Base-by-base conservation (phyloP, 2,888 invertebrate genomes). In the Drosophila anceps region DNA sequence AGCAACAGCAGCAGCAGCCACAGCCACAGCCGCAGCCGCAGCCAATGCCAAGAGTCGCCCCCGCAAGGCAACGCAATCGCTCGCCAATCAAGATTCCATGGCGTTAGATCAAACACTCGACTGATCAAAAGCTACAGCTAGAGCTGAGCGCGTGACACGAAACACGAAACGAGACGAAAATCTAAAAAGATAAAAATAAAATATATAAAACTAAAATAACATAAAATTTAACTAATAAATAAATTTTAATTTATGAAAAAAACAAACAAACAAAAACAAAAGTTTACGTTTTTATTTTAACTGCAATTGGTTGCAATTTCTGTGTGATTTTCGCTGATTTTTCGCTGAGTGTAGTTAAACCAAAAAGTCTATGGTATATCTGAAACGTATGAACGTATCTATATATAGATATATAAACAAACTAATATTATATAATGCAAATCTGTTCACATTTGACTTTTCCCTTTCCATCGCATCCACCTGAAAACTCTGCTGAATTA, bases 81-180 rank as follows among this genome's bases (percentile, higher is more conserved):
- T 93, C 92, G 53, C 93, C 92, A 73, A 92, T 91, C 79, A 93
- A 93, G 82, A 86, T 91, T 69, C 92, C 92, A 48, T 92, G 92
- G 92, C 88, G 93, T 70, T 92, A 92, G 90, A 70, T 73, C 80
- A 53, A 58, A 24, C 31, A 46, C 4, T 58, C 70, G 51, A 60
- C 44, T 37, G 62, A 70, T n/a, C 35, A 18, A n/a, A 18, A n/a
- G 50, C n/a, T 8, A n/a, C 35, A n/a, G 54, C 37, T 54, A 54
- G 53, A 54, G 54, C 54, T 44, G 69, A 48, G 55, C 61, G 57
- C 67, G 76, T 76, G 79, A 64, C 79, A 76, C 71, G 72, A 57
- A 50, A 50, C 20, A 43, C 51, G 39, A 58, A 35, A 46, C 35
- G 33, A 60, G 18, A 15, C 18, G 27, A 27, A 20, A 31, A 18